Evolutionary conservation across 2,888 invertebrate genomes (phyloP).

Genomic region (Tridacna crocea): DNA sequence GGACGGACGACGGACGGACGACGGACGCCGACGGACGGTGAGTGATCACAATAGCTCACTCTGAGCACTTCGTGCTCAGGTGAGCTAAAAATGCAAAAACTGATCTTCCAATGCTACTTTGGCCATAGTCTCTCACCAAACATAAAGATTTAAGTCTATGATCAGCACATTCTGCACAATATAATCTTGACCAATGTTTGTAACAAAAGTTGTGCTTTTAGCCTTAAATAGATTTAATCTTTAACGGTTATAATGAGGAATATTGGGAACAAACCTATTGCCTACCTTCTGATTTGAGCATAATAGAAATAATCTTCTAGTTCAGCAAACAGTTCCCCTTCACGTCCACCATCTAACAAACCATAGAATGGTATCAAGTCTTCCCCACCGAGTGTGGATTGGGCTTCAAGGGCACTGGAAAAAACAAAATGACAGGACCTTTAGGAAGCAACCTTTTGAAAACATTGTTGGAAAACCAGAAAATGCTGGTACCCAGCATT

Average conservation of each 20-base stretch:
- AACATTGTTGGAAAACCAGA: background rate
- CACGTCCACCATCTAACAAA: constrained; percentile 89
- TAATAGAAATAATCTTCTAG: constrained; percentile 91
- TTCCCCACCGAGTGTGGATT: constrained; percentile 82
- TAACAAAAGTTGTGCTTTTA: too few species aligned
- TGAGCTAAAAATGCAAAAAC: too few species aligned
- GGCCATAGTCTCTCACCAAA: too few species aligned
- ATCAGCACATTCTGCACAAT: too few species aligned
- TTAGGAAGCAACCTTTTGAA: background rate
- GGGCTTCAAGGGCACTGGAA: constrained; percentile 82
- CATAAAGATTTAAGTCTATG: too few species aligned
- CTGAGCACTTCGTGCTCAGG: too few species aligned
- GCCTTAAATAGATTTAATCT: too few species aligned
- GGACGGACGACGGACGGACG: too few species aligned
- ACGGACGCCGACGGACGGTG: too few species aligned
- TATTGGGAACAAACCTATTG: background rate
- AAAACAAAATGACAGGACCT: background rate
- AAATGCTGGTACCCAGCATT: background rate
- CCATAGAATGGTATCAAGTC: constrained; percentile 88
- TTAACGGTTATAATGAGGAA: background rate
- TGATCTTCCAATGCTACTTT: too few species aligned
- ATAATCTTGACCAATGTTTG: too few species aligned
- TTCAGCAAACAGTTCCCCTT: constrained; percentile 90
- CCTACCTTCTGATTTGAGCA: constrained; percentile 88
- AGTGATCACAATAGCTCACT: too few species aligned